Evolutionary conservation across 1,140 invertebrate species (phyloP).

Genomic region (Apis mellifera): DNA sequence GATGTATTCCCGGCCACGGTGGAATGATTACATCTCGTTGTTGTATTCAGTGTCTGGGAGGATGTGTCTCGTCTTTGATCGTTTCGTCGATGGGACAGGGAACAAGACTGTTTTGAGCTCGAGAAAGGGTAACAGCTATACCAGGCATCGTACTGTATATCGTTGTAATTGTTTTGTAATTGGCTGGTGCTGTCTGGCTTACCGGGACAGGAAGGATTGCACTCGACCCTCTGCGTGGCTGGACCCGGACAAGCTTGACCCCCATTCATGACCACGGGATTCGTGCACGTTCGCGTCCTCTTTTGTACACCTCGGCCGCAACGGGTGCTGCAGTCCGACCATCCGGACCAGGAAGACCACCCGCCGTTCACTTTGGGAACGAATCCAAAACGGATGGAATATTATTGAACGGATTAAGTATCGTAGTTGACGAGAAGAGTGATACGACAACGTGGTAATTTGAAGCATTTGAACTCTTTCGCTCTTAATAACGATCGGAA

Average conservation of each 20-base stretch:
- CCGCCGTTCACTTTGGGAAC: slow-evolving; percentile 86
- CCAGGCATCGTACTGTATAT: neutral
- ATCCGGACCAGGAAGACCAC: slow-evolving; percentile 94
- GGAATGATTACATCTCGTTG: slow-evolving; percentile 34
- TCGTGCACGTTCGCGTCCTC: slow-evolving; percentile 91
- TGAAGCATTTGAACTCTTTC: neutral
- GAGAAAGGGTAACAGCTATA: neutral
- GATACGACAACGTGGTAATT: neutral
- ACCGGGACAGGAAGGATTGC: slow-evolving; percentile 91
- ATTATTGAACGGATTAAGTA: too few species aligned
- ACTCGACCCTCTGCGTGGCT: slow-evolving; percentile 90
- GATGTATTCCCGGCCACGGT: slow-evolving; percentile 22
- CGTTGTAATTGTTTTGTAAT: slow-evolving; percentile 33
- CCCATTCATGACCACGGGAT: slow-evolving; percentile 93
- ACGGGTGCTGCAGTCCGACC: slow-evolving; percentile 89
- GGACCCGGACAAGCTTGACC: slow-evolving; percentile 91
- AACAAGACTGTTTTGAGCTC: neutral
- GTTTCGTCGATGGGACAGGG: neutral
- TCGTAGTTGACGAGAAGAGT: neutral
- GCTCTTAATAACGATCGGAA: too few species aligned
- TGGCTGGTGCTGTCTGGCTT: slow-evolving; percentile 68
- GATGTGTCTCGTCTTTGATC: slow-evolving; percentile 3
- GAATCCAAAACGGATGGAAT: slow-evolving; percentile 2
- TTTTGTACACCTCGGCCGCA: slow-evolving; percentile 89
- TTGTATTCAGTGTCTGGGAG: neutral